Base-by-base conservation (phyloP, 2,797 vertebrate species). In the Typhlichthys subterraneus region DNA sequence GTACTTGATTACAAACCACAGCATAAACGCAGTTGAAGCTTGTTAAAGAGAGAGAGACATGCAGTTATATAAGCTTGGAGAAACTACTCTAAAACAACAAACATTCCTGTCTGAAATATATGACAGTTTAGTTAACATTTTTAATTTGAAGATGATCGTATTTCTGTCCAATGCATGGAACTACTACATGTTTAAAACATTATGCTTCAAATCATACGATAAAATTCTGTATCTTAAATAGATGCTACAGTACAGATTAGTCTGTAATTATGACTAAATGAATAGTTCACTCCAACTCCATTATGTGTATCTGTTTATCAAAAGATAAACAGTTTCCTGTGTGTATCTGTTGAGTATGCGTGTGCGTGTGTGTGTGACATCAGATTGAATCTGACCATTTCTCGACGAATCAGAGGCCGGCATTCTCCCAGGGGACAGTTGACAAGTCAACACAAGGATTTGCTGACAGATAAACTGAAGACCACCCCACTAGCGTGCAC, bases 381-480 rank as follows among this genome's bases (percentile, higher is more conserved):
- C 85, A 84, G 85, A 88, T 87, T 82, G 78, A 73, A 84, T 31
- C 46, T 45, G 83, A 67, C 61, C 66, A 86, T 85, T 87, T 86
- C 46, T 70, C 54, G 82, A 65, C 64, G 51, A 74, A 85, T 77
- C 74, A 70, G 61, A 71, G 64, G 53, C 70, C 69, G 64, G 59
- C 65, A 55, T 71, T 84, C 81, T 76, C 73, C 54, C 19, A 11
- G 19, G 51, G 51, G 19, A 19, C 50, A 82, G 77, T 38, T 5
- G 77, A 65, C 29, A 29, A 74, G 61, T 55, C 70, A 58, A 57
- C 56, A 13, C 14, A 33, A 56, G 84, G 71, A 83, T 77, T 46
- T 29, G 61, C 52, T 15, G 54, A 70, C 65, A 67, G 82, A 79
- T 75, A 79, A 62, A 70, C 58, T 60, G 66, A n/a, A 38, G 68